phyloP scores from a whole-genome alignment of 2,888 invertebrate genomes.

The Parnassius mnemosyne region DNA sequence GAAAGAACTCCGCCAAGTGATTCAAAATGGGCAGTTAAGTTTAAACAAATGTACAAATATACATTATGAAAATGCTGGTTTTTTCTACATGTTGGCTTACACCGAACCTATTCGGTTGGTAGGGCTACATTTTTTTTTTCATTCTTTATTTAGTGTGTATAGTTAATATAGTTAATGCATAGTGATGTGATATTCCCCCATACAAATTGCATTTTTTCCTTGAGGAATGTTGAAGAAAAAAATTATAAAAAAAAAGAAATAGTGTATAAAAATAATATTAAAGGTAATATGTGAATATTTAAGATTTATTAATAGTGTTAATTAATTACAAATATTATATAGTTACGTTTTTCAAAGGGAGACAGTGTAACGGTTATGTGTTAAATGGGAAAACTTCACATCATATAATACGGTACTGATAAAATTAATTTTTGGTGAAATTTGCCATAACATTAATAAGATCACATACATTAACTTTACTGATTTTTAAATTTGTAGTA shows the following conservation, averaged over 20 bases:
- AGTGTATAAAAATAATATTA: slow-evolving; percentile 16
- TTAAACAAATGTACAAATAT: slow-evolving; percentile 31
- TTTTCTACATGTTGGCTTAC: slow-evolving; percentile 2
- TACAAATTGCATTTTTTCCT: slow-evolving; percentile 13
- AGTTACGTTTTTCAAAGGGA: slow-evolving; percentile 1
- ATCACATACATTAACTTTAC: too few relatives aligned
- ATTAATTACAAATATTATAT: slow-evolving; percentile 5
- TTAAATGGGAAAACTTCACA: too few relatives aligned
- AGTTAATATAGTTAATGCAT: slow-evolving; percentile 13
- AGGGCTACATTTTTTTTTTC: slow-evolving; percentile 3
- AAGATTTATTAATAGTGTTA: slow-evolving; percentile 17
- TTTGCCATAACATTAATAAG: too few relatives aligned
- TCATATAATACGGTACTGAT: too few relatives aligned
- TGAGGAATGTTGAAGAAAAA: slow-evolving; percentile 8
- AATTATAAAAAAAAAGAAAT: slow-evolving; percentile 16
- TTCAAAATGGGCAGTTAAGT: slow-evolving; percentile 9
- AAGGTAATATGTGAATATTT: slow-evolving; percentile 20
- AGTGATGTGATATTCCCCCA: slow-evolving; percentile 17
- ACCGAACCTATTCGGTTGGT: neutral
- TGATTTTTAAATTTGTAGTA: too few relatives aligned
- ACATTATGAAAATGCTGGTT: slow-evolving; percentile 7
- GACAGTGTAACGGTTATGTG: slow-evolving; percentile 5
- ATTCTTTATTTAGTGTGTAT: slow-evolving; percentile 15
- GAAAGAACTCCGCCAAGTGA: slow-evolving; percentile 68
- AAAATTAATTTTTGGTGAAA: too few relatives aligned